Evolutionary conservation across 2,888 invertebrate species (phyloP).

Genomic region (Celastrina argiolus): DNA sequence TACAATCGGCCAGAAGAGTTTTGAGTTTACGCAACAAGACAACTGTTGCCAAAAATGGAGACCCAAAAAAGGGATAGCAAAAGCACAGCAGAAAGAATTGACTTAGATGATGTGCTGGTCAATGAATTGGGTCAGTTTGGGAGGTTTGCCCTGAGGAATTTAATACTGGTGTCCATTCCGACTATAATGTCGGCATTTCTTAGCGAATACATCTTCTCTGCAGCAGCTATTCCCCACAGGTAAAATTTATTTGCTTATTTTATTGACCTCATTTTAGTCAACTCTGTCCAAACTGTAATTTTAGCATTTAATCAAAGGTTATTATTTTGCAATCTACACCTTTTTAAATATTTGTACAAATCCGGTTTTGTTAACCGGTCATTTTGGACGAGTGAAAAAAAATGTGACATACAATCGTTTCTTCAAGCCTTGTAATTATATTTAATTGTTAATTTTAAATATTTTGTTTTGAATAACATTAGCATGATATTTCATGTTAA

Average conservation of each 20-base stretch:
- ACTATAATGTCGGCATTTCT: conserved; percentile 79
- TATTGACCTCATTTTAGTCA: not conserved
- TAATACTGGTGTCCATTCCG: conserved; percentile 77
- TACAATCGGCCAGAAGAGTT: not conserved
- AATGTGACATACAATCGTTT: no score
- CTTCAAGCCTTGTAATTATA: no score
- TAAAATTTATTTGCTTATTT: conserved; percentile 40
- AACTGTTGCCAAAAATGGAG: not conserved
- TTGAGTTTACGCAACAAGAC: not conserved
- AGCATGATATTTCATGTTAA: no score
- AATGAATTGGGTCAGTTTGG: conserved; percentile 78
- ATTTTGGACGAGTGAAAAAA: not conserved
- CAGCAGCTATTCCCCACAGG: conserved; percentile 83
- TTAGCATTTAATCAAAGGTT: not conserved
- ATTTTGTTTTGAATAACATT: no score
- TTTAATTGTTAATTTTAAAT: no score
- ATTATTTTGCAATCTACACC: not conserved
- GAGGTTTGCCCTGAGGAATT: conserved; percentile 77
- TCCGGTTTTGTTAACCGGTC: not conserved
- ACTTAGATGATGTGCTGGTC: conserved; percentile 64
- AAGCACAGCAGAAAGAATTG: conserved; percentile 28
- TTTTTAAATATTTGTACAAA: not conserved
- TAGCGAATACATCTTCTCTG: conserved; percentile 82
- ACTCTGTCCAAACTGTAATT: no score
- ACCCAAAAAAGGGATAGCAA: not conserved